These are phyloP conservation scores for Heliconius cydno DNA, from an alignment of 2,888 invertebrate species.

Conservation along the genomic window DNA sequence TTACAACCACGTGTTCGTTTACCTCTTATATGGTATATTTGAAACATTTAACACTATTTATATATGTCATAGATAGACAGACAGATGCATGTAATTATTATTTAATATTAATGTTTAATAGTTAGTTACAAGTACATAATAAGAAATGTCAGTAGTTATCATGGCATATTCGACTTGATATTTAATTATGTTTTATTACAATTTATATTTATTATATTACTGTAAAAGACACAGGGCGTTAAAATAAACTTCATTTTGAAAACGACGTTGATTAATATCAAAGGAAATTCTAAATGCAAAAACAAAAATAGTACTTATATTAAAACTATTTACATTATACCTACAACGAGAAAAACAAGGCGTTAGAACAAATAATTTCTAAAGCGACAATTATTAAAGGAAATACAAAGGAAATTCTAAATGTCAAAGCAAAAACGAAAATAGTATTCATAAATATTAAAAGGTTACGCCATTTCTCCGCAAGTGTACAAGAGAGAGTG, in stretches of 20 bases:
- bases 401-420: neutral
- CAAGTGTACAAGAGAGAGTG: conserved; percentile 36
- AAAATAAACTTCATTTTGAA: neutral
- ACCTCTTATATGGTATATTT: neutral
- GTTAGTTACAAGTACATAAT: neutral
- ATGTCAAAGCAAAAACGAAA: neutral
- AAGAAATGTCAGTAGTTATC: conserved; percentile 4
- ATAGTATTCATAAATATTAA: conserved; percentile 3
- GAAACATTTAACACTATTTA: neutral
- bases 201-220: neutral
- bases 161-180: conserved; percentile 14
- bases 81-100: too few relatives aligned
- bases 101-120: neutral
- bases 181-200: too few relatives aligned
- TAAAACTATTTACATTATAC: too few relatives aligned
- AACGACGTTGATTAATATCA: neutral
- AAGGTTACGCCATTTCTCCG: neutral
- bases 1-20: neutral
- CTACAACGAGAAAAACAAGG: too few relatives aligned
- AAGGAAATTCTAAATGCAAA: neutral
- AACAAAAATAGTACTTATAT: neutral
- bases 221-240: neutral
- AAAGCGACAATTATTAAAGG: neutral
- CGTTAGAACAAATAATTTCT: too few relatives aligned
- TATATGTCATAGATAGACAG: neutral